phyloP scores from a whole-genome alignment of 1,140 invertebrate genomes.

The Asbolus verrucosus region DNA sequence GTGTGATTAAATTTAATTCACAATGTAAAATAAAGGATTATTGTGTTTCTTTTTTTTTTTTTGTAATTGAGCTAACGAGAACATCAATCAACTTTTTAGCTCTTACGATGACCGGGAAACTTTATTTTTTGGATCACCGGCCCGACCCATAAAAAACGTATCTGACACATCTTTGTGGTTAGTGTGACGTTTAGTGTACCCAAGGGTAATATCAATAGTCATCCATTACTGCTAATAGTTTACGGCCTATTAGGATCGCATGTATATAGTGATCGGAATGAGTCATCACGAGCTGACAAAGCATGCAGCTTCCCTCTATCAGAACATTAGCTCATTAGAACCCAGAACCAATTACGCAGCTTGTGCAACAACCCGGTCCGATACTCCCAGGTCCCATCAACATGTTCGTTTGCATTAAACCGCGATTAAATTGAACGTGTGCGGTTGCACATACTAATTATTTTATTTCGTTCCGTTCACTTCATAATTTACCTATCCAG shows the following conservation, averaged over 20 bases:
- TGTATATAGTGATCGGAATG: constrained; percentile 23
- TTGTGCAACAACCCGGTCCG: too few species aligned
- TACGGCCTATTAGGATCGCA: constrained; percentile 33
- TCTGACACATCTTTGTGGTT: not conserved
- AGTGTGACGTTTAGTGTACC: not conserved
- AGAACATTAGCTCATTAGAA: constrained; percentile 19
- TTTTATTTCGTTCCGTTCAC: not conserved
- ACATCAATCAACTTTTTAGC: too few species aligned
- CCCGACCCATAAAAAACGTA: too few species aligned
- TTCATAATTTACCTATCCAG: not conserved
- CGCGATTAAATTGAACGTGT: constrained; percentile 23
- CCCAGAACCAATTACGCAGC: constrained; percentile 27
- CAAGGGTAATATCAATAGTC: constrained; percentile 11
- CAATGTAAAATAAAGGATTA: too few species aligned
- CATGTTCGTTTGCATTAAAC: constrained; percentile 20
- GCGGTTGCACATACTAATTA: constrained; percentile 15
- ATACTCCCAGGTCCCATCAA: constrained; percentile 5
- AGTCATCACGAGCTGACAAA: constrained; percentile 37
- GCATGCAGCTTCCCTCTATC: constrained; percentile 16
- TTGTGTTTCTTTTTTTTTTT: too few species aligned
- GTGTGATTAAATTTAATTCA: too few species aligned
- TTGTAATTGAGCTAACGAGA: too few species aligned
- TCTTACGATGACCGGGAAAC: too few species aligned
- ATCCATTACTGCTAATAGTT: constrained; percentile 34
- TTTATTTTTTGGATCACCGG: too few species aligned